A percentile compares a stretch with the other conserved stretches of the same genome.
phyloP scores from a whole-genome alignment of 1,140 invertebrate species.

The Penaeus vannamei region DNA sequence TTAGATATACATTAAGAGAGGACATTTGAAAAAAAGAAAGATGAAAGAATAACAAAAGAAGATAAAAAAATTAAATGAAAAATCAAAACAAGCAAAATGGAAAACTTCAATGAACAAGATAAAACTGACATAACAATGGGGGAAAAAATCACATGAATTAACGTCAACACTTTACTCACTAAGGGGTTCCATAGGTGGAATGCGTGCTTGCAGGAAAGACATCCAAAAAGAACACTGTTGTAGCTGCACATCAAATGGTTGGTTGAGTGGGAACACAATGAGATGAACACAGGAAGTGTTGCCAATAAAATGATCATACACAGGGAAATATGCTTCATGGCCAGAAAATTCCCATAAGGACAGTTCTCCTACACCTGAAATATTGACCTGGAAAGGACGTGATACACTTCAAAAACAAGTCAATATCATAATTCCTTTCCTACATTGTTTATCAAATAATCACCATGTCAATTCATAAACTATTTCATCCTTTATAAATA shows the following conservation, averaged over 20 bases:
- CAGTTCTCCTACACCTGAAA: conserved; percentile 76
- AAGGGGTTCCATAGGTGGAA: conserved; percentile 79
- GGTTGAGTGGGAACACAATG: conserved; percentile 83
- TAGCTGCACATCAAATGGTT: conserved; percentile 81
- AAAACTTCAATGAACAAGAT: no score
- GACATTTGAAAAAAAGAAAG: background rate
- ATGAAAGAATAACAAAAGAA: no score
- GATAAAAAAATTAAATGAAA: background rate
- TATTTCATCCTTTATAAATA: no score
- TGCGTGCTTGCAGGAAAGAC: conserved; percentile 83
- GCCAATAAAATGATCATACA: conserved; percentile 85
- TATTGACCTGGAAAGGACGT: conserved; percentile 73
- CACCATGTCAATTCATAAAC: no score
- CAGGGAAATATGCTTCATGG: conserved; percentile 83
- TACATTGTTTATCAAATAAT: no score
- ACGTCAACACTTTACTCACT: conserved; percentile 73
- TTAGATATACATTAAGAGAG: background rate
- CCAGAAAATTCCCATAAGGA: conserved; percentile 89
- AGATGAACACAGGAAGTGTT: conserved; percentile 80
- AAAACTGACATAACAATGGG: background rate
- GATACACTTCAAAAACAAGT: conserved; percentile 3
- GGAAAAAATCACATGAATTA: background rate
- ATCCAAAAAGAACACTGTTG: conserved; percentile 87
- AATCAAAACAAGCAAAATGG: background rate
- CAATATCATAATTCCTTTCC: background rate